A percentile compares a stretch with the other conserved stretches of the same genome.
These are phyloP conservation scores for Jacana jacana DNA, from an alignment of 2,113 vertebrate genomes.

Conservation along the genomic window DNA sequence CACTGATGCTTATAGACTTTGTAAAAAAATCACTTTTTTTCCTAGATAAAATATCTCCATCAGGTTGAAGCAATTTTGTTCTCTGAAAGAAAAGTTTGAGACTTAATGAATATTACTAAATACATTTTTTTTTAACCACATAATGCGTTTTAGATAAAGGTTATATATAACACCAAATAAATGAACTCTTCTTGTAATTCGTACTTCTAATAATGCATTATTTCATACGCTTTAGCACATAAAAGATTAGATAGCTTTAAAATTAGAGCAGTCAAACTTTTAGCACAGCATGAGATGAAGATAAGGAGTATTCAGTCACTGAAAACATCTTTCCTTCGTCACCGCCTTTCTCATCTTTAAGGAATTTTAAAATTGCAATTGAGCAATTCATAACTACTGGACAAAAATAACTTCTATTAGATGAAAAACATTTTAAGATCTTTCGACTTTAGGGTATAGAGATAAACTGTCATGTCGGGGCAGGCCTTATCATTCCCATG, in stretches of 20 bases:
- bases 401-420: conserved; percentile 41
- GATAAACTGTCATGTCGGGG: not conserved
- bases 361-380: conserved; percentile 36
- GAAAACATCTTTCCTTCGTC: conserved; percentile 39
- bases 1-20: not conserved
- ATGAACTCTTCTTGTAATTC: conserved; percentile 22
- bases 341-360: conserved; percentile 21
- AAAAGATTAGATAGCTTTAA: conserved; percentile 57
- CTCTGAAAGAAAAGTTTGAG: conserved; percentile 11
- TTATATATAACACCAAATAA: conserved; percentile 41
- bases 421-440: conserved; percentile 32
- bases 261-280: conserved; percentile 56
- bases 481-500: not conserved
- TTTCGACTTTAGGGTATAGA: not conserved
- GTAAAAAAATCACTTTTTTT: not conserved
- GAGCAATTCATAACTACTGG: conserved; percentile 34
- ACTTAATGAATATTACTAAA: not conserved
- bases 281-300: conserved; percentile 29
- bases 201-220: conserved; percentile 10
- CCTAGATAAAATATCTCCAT: not conserved
- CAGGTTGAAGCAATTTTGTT: conserved; percentile 7
- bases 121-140: not conserved
- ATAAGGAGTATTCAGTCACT: conserved; percentile 37
- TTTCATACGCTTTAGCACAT: conserved; percentile 43
- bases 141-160: conserved; percentile 23